Base-by-base conservation (phyloP, 2,797 vertebrate species). In the Meda fulgida region DNA sequence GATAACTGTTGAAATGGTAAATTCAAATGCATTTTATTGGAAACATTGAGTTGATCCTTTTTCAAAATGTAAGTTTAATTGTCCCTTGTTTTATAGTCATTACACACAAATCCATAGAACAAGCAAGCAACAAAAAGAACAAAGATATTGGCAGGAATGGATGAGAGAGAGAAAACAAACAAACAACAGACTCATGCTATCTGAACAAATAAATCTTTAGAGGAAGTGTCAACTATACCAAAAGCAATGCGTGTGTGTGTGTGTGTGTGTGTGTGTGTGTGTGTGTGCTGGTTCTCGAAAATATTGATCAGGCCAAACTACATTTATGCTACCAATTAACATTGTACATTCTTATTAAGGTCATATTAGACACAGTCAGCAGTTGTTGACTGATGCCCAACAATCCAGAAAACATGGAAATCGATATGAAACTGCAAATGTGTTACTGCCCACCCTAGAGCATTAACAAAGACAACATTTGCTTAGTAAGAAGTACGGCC, bases 331-430 rank as follows among this genome's bases (percentile, higher is more conserved):
- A 87, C 77, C 86, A 89, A 87, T 91, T 89, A 90, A 89, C 84
- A 81, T 48, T 87, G 85, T 89, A 87, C 87, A 80, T 81, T 88
- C 87, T 89, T 88, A 90, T 90, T 90, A 90, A 85, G 89, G 85
- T 86, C 84, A 76, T 85, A 86, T 89, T 89, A 89, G 86, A 85
- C 87, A 80, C 85, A 86, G 82, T 88, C 85, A 80, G 89, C 84
- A 83, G 85, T 53, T 83, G 75, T 85, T 85, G 88, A 88, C 81
- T 82, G 83, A 84, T 84, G 85, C 71, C 83, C 77, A 87, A 81
- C 87, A 89, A 87, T 88, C 81, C 85, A 84, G 81, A 84, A 88
- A 90, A 90, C 84, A 77, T 83, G 48, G 81, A 83, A 91, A 89
- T 91, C 86, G 26, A 89, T 89, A 65, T 31, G 29, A 65, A 84